These are phyloP conservation scores for Meloidogyne floridensis DNA, from an alignment of 1,140 invertebrate genomes.

Conservation along the genomic window DNA sequence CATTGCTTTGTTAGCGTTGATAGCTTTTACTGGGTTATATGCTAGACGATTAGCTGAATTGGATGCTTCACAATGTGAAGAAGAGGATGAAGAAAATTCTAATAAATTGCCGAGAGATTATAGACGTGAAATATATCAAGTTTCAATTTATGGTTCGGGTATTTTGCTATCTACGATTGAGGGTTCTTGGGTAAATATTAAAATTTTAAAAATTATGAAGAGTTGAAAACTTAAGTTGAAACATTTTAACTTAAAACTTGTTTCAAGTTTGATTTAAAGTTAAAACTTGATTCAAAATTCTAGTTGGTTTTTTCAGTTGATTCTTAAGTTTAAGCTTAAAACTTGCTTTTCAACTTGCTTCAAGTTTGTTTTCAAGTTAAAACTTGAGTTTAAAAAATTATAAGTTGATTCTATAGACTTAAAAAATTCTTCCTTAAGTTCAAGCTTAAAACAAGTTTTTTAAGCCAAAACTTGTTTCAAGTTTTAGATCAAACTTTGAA, in stretches of 20 bases:
- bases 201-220: neutral
- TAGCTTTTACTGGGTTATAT: slow-evolving; percentile 24
- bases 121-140: slow-evolving; percentile 20
- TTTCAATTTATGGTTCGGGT: slow-evolving; percentile 26
- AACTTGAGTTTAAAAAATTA: too few species aligned
- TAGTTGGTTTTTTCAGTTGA: too few species aligned
- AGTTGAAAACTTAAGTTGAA: neutral
- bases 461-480: too few species aligned
- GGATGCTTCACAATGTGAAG: neutral
- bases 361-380: too few species aligned
- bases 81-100: neutral
- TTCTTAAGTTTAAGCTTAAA: too few species aligned
- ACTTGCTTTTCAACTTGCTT: too few species aligned
- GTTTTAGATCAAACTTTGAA: too few species aligned
- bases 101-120: slow-evolving; percentile 17
- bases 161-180: slow-evolving; percentile 16
- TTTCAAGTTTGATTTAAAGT: too few species aligned
- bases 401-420: too few species aligned
- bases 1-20: slow-evolving; percentile 17
- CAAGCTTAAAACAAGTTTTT: too few species aligned
- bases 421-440: too few species aligned
- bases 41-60: slow-evolving; percentile 26
- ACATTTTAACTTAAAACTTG: too few species aligned
- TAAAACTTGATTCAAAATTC: neutral
- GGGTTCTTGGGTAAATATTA: neutral